Conservation (phyloP, 2,888 invertebrate genomes). For the Lasioglossum zephyrum region DNA sequence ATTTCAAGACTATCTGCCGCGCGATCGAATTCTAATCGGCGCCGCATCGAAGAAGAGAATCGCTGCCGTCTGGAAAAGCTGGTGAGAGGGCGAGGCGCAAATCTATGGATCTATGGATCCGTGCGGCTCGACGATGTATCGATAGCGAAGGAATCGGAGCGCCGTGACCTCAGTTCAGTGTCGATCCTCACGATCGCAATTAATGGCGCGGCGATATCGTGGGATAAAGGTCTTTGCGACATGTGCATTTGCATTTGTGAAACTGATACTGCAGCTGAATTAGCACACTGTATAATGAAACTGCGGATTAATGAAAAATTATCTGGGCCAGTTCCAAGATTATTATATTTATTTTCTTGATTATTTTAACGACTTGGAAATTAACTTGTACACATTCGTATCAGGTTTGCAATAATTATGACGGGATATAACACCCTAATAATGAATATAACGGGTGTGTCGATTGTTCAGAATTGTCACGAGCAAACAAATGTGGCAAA, state of each 20-base stretch:
- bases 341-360: too few relatives aligned
- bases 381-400: too few relatives aligned
- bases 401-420: too few relatives aligned
- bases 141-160: conserved; percentile 11
- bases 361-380: too few relatives aligned
- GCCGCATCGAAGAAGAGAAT: not conserved
- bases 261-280: too few relatives aligned
- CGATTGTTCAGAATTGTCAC: not conserved
- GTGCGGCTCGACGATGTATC: not conserved
- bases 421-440: too few relatives aligned
- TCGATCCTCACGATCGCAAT: conserved; percentile 75
- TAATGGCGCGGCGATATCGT: conserved; percentile 77
- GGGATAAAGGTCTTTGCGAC: conserved; percentile 77
- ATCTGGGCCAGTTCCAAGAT: too few relatives aligned
- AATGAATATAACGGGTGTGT: too few relatives aligned
- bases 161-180: conserved; percentile 46
- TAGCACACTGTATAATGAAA: too few relatives aligned
- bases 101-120: not conserved
- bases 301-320: too few relatives aligned
- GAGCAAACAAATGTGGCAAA: not conserved
- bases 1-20: not conserved
- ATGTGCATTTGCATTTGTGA: conserved; percentile 72
- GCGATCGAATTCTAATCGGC: conserved; percentile 18
- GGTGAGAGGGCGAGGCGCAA: not conserved
- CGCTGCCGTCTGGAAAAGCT: not conserved